Base-by-base conservation (phyloP, 2,888 invertebrate genomes). In the Drosophila birchii region DNA sequence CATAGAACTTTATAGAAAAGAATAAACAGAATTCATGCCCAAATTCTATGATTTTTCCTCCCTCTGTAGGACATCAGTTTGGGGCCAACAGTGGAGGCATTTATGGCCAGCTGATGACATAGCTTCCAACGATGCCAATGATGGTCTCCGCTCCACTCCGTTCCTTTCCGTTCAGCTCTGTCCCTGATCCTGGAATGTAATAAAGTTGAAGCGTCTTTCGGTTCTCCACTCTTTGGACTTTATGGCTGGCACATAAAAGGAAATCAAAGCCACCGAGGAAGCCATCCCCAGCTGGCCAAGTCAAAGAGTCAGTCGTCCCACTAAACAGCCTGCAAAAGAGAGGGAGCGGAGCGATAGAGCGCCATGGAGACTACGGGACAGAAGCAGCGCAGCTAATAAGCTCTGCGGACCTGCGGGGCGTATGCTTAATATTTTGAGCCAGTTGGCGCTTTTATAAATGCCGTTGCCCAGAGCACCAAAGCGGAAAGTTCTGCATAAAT, bases 401-500 rank as follows among this genome's bases (percentile, higher is more conserved):
- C 78, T 73, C 61, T 23, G 39, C 29, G 39, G 54, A 38, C 34
- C 60, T 54, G 34, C 51, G 49, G 54, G 62, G 74, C 79, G 83
- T 80, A 80, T 84, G 70, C 84, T 86, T 86, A 81, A 86, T 83
- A 78, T 81, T 63, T 73, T 72, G 60, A 67, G 56, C 51, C 71
- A 80, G 69, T 71, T 76, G 78, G 71, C 68, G 77, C 76, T 81
- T 80, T 78, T 76, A 76, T 84, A 83, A 79, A 86, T 81, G 76
- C 71, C 54, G 38, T 38, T 43, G 72, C 80, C 86, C 76, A 61
- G 56, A 75, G 81, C 76, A 63, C 64, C 76, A 76, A 82, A 73
- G 76, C 84, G 73, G 68, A 84, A 86, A 84, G 69, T 85, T 85
- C 66, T 84, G 84, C 84, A 85, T 85, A 84, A 73, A 85, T 85